Base-by-base conservation (phyloP, 2,888 invertebrate genomes). In the Drosophila affinis region DNA sequence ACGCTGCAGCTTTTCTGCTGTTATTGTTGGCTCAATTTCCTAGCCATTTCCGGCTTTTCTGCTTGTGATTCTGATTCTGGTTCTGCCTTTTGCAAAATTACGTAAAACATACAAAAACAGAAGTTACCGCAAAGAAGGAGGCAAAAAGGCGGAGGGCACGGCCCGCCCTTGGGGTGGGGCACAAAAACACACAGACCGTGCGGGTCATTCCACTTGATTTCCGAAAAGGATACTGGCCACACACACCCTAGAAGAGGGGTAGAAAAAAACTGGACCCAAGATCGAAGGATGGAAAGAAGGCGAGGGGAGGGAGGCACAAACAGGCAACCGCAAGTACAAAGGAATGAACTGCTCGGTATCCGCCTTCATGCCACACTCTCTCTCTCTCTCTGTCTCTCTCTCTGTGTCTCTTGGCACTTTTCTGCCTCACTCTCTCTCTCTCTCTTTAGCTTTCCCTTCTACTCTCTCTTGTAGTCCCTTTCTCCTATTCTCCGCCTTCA, bases 171-270 rank as follows among this genome's bases (percentile, higher is more conserved):
- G 59, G 55, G 55, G 47, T 34, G 48, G 51, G 44, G 34, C 18
- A 62, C 34, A 48, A 62, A 62, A 46, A 59, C 51, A 71, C 70
- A 72, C 59, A 75, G 68, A 72, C 59, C 62, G 77, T 78, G 81
- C 78, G 81, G 89, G 89, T 89, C 89, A 89, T 89, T 89, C 87
- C 89, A 89, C 89, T 88, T 89, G 88, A 89, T 82, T 90, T 87
- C 78, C 87, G 78, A 79, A 89, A 85, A 85, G 85, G 87, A 83
- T 81, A 83, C 81, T 75, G 72, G 57, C 61, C 71, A 68, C 39
- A 39, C 39, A 39, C n/a, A 39, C 7, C 39, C 39, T 69, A 58
- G 62, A 64, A 61, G 63, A 63, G 29, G 39, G 18, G 29, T 59
- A 29, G 21, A 3, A 47, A 67, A 71, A 55, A 62, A 39, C 39